Base-by-base conservation (phyloP, 1,140 invertebrate species). In the Dolichoris vasculosae region DNA sequence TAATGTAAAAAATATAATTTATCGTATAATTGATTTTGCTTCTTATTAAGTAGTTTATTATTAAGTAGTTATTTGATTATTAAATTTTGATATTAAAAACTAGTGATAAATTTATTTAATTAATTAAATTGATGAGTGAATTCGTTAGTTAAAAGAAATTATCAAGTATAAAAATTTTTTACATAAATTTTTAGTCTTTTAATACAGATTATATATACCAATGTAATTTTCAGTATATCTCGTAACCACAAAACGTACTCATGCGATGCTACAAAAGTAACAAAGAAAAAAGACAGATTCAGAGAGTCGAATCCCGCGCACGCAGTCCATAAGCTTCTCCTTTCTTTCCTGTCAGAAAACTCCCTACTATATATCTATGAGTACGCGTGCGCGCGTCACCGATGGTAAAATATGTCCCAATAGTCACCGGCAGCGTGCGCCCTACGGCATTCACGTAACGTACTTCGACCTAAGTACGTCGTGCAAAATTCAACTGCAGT, bases 401-500 rank as follows among this genome's bases (percentile, higher is more conserved):
- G 80, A 32, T 32, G 43, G 9, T 15, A 64, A 0, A 51, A 48
- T 23, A 43, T 46, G 32, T 73, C 69, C 20, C 9, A 73, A n/a
- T 15, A 26, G 35, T 26, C 35, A 43, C 8, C 48, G 48, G 48
- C 17, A 15, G 38, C 59, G 80, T 63, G 69, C 80, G 84, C 38
- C 40, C 43, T 32, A 26, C 81, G 46, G 71, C 86, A 86, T 86
- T 86, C 77, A 67, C 86, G 82, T 77, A 82, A 77, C 86, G 82
- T 43, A 84, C 77, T n/a, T 77, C 69, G 76, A 4, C 46, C 78
- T 40, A 69, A 63, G 30, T n/a, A 86, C 73, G 76, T 86, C 81
- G 69, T 23, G 0, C 26, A 46, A 20, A 26, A 40, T 38, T 17
- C 15, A 0, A 17, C 1, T 26, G 38, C n/a, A 2, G 8, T 59